phyloP scores from a whole-genome alignment of 1,140 invertebrate genomes.

The Rhynchophorus ferrugineus region DNA sequence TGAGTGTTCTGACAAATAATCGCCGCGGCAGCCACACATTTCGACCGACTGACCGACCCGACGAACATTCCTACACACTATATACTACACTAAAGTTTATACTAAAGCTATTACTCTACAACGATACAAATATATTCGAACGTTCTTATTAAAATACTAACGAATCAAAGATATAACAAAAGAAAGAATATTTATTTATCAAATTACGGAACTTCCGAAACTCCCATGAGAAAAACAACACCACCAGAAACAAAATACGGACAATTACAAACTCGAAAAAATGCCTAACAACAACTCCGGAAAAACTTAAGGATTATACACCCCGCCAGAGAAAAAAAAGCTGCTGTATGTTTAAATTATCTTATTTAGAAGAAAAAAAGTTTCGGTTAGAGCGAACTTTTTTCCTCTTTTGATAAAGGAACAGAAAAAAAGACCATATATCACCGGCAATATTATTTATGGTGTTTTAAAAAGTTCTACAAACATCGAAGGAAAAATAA shows the following conservation, averaged over 20 bases:
- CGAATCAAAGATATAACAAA: too few species aligned
- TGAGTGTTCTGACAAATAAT: too few species aligned
- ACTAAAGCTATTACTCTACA: too few species aligned
- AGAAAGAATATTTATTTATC: too few species aligned
- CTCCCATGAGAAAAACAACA: not conserved
- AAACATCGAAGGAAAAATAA: not conserved
- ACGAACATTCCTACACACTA: too few species aligned
- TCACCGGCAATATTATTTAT: not conserved
- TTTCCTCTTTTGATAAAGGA: not conserved
- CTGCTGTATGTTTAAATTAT: not conserved
- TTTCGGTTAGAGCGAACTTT: not conserved
- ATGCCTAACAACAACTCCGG: not conserved
- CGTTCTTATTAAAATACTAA: too few species aligned
- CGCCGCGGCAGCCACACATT: too few species aligned
- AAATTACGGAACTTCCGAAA: too few species aligned
- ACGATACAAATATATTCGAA: too few species aligned
- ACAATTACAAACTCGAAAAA: not conserved
- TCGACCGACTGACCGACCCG: too few species aligned
- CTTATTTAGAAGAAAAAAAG: not conserved
- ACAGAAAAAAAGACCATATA: not conserved
- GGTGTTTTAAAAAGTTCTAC: not conserved
- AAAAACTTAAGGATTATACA: not conserved
- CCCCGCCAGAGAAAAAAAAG: not conserved
- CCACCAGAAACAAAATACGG: not conserved
- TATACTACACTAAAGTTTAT: too few species aligned